Base-by-base conservation (phyloP, 2,797 vertebrate species). In the Epinephelus coioides region DNA sequence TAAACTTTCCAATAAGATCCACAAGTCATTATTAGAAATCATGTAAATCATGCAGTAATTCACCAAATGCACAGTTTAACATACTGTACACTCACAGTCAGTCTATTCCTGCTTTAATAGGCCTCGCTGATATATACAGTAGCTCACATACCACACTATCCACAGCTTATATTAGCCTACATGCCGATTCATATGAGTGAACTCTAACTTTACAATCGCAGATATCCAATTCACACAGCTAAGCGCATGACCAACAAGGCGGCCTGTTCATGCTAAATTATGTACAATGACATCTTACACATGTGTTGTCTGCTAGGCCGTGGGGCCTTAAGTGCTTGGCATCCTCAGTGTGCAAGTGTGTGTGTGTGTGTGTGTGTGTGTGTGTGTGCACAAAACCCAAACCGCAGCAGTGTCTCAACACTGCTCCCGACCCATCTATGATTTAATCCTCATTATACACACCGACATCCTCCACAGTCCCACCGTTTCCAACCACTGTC, bases 391-490 rank as follows among this genome's bases (percentile, higher is more conserved):
- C 62, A 69, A 67, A 82, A 89, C 53, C 78, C 61, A 79, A 88
- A 84, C 55, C 67, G 3, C 83, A 60, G 67, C 55, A 17, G 44
- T 34, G 69, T 82, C 79, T 79, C 56, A 19, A 70, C 78, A 5
- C 56, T 14, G 25, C 85, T 83, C 77, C 69, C 27, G 17, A 86
- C 78, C 76, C 61, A 61, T 84, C 79, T 67, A 44, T 82, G 88
- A 91, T 88, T 91, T 90, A 93, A 94, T 94, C 89, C 89, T 81
- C 76, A 88, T 92, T 91, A 88, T 74, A 21, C 86, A 88, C 70
- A 80, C 72, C 27, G 49, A 69, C 85, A 82, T 86, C 78, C 81
- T 86, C 82, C 78, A 72, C 79, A 82, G 83, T 23, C 15, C 62
- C 62, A 53, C 65, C n/a, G 19, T 61, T 82, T 80, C 69, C 66